These are phyloP conservation scores for Tetragnatha versicolor DNA, from an alignment of 1,140 invertebrate genomes.

Conservation along the genomic window DNA sequence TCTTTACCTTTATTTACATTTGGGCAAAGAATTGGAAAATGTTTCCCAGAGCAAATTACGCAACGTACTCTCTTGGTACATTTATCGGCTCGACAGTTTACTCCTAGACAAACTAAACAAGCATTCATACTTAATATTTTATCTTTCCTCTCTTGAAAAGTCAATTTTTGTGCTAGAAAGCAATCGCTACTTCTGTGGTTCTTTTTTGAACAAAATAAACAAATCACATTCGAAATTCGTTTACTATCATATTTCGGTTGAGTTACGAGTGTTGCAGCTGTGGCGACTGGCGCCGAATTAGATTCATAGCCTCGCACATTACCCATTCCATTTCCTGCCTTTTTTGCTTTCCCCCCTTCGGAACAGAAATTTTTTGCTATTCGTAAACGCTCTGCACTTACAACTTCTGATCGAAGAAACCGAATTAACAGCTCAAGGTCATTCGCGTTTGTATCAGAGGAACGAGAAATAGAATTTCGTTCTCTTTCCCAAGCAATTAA, in stretches of 20 bases:
- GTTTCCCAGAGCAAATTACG: not conserved
- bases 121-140: slow-evolving; percentile 1
- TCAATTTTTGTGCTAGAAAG: not conserved
- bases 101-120: not conserved
- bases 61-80: not conserved
- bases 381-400: not conserved
- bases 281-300: not conserved
- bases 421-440: not conserved
- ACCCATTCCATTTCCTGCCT: not conserved
- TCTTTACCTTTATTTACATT: not conserved
- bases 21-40: not conserved
- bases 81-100: slow-evolving; percentile 5
- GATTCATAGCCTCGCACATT: not conserved
- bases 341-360: not conserved
- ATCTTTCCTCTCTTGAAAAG: not conserved
- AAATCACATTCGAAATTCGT: not conserved
- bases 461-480: not conserved
- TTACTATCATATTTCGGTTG: not conserved
- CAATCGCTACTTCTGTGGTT: not conserved
- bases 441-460: not conserved
- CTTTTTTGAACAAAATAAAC: not conserved
- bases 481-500: not conserved
- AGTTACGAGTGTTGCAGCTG: not conserved
- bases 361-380: not conserved
- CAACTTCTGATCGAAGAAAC: not conserved